Percentiles rank a stretch among this genome's conserved stretches.
phyloP scores from a whole-genome alignment of 2,113 vertebrate genomes.

The Rhombomys opimus region DNA sequence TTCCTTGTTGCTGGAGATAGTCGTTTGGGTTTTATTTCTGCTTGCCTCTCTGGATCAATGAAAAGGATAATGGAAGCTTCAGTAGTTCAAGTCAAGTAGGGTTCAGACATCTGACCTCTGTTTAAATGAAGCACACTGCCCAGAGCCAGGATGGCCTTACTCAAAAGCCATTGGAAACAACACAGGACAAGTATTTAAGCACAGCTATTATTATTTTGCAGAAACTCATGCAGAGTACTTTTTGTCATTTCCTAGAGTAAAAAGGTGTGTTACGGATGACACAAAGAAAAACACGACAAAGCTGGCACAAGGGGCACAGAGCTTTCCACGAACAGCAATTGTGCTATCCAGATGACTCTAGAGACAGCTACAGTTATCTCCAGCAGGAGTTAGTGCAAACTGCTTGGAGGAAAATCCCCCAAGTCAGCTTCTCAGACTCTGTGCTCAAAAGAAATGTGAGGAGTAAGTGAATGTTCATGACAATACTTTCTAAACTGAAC shows the following conservation, averaged over 20 bases:
- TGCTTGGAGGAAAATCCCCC: not conserved
- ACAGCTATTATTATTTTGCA: not conserved
- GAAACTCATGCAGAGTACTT: not conserved
- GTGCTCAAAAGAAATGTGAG: not conserved
- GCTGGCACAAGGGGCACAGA: not conserved
- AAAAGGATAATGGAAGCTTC: slow-evolving; percentile 75
- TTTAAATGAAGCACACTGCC: not conserved
- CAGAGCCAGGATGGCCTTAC: not conserved
- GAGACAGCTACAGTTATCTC: not conserved
- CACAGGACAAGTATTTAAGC: not conserved
- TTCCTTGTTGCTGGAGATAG: slow-evolving; percentile 80
- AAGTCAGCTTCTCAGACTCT: not conserved
- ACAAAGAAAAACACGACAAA: not conserved
- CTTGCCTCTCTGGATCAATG: slow-evolving; percentile 79
- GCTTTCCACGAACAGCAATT: not conserved
- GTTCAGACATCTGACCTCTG: slow-evolving; percentile 63
- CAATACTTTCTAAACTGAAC: not conserved
- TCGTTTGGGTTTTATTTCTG: slow-evolving; percentile 80
- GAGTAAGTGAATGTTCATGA: not conserved
- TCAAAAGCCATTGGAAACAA: not conserved
- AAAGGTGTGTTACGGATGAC: not conserved
- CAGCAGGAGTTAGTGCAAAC: not conserved
- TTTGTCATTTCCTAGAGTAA: slow-evolving; percentile 3
- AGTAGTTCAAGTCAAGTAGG: slow-evolving; percentile 70
- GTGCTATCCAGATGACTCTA: not conserved